Conservation (phyloP, 2,797 vertebrate genomes). For the Balearica regulorum region DNA sequence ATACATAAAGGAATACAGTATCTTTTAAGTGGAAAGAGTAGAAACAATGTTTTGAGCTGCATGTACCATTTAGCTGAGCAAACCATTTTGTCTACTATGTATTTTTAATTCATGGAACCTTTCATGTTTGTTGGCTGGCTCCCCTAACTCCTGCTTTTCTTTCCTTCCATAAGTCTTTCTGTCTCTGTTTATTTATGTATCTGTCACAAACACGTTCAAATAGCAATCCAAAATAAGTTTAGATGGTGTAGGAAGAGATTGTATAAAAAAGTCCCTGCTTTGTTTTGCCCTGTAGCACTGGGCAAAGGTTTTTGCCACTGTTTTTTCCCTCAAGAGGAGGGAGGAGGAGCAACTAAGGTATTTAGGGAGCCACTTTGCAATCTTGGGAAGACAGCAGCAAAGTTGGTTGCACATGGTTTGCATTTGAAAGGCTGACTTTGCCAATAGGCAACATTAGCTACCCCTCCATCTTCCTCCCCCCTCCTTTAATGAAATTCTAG, state of each 20-base stretch:
- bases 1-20: neutral
- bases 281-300: neutral
- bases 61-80: neutral
- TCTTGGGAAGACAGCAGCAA: neutral
- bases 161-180: neutral
- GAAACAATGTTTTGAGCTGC: neutral
- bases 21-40: neutral
- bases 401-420: constrained; percentile 20
- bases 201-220: constrained; percentile 11
- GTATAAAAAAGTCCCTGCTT: neutral
- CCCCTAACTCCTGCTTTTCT: neutral
- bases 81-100: neutral
- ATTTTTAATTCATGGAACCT: constrained; percentile 29
- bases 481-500: constrained; percentile 16
- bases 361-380: neutral
- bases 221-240: constrained; percentile 3
- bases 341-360: neutral
- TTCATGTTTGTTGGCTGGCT: constrained; percentile 3
- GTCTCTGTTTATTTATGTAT: constrained; percentile 37
- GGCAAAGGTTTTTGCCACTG: neutral
- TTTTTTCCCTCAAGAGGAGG: neutral
- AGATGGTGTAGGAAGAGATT: neutral
- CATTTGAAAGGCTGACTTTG: constrained; percentile 29
- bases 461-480: neutral
- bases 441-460: constrained; percentile 33